Conservation (phyloP, 30 jellyfish, hydroid and myxozoan species). For the Hydra vulgaris region DNA sequence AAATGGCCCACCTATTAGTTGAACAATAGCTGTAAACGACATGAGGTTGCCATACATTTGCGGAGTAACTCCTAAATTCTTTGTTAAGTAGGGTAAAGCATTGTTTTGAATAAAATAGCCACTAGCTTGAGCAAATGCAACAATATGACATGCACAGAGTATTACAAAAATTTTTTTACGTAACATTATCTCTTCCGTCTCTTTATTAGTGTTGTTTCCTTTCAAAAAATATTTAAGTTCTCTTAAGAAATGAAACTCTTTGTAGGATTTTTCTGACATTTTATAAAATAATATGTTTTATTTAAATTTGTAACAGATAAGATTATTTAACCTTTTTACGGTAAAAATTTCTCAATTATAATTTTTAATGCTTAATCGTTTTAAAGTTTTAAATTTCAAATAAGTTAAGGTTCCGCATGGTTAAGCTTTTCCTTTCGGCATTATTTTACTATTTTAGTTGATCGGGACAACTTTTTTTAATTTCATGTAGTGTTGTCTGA, state of each 20-base stretch:
- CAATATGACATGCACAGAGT: slow-evolving; percentile 18
- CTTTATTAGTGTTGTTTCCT: not conserved
- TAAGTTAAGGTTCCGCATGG: not conserved
- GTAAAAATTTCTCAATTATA: too few relatives aligned
- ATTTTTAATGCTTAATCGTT: too few relatives aligned
- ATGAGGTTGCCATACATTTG: slow-evolving; percentile 20
- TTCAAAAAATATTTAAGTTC: not conserved
- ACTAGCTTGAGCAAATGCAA: slow-evolving; percentile 23
- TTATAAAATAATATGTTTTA: too few relatives aligned
- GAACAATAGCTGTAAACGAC: slow-evolving; percentile 23
- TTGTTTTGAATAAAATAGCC: slow-evolving; percentile 26
- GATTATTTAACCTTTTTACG: too few relatives aligned
- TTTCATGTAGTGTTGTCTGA: not conserved
- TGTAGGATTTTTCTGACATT: not conserved
- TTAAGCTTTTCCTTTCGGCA: not conserved
- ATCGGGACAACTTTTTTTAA: not conserved
- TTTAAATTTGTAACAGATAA: not conserved
- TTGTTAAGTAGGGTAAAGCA: slow-evolving; percentile 22
- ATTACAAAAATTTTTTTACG: slow-evolving; percentile 11
- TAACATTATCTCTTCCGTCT: slow-evolving; percentile 5
- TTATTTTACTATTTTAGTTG: not conserved
- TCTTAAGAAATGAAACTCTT: not conserved
- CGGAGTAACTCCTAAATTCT: slow-evolving; percentile 15
- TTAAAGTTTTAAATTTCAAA: too few relatives aligned
- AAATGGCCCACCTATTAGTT: slow-evolving; percentile 29